Percentiles rank a stretch among this genome's conserved stretches.
These are phyloP conservation scores for Erinaceus europaeus DNA, from an alignment of 2,113 vertebrate species.

Conservation along the genomic window DNA sequence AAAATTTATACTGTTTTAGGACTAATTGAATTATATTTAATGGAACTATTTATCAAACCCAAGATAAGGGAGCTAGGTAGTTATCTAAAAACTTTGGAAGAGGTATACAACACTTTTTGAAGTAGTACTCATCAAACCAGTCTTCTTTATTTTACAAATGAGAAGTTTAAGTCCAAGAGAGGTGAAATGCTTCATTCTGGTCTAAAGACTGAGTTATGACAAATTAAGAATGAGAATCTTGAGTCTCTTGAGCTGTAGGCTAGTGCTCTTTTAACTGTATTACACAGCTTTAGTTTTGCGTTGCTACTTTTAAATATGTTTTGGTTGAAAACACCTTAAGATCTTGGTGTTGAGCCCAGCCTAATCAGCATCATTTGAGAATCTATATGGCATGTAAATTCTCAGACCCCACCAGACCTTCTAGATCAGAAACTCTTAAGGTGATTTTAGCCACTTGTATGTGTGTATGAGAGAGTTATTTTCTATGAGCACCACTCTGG, in stretches of 20 bases:
- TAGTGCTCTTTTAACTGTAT: neutral
- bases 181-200: neutral
- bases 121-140: neutral
- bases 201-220: neutral
- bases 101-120: neutral
- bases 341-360: neutral
- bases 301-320: neutral
- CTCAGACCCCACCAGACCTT: neutral
- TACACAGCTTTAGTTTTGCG: neutral
- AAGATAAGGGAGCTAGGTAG: neutral
- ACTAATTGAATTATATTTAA: neutral
- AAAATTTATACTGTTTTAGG: constrained; percentile 1
- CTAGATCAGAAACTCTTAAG: neutral
- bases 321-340: neutral
- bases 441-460: no score
- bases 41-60: neutral
- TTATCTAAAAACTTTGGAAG: constrained; percentile 1
- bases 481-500: no score
- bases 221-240: constrained; percentile 6
- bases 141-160: neutral
- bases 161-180: constrained; percentile 2
- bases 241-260: neutral
- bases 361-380: neutral
- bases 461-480: no score
- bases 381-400: neutral